Evolutionary conservation across 2,888 invertebrate genomes (phyloP).

Genomic region (Spodoptera exigua): DNA sequence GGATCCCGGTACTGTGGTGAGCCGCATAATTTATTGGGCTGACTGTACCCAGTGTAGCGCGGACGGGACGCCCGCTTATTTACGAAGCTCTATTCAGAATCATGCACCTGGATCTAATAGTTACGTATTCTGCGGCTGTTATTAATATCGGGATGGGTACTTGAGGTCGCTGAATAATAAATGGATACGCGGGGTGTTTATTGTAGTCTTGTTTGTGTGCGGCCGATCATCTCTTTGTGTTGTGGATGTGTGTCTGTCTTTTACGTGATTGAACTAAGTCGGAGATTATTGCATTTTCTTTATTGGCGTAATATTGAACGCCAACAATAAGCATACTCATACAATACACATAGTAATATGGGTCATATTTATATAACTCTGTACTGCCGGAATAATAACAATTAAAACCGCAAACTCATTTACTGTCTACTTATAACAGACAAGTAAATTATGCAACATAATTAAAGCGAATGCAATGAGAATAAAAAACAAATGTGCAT

Average conservation of each 20-base stretch:
- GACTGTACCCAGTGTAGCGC: conserved; percentile 71
- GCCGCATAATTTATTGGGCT: conserved; percentile 86
- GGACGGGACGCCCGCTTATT: conserved; percentile 62
- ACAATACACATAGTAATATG: too few relatives aligned
- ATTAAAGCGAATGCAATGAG: conserved; percentile 35
- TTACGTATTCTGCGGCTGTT: conserved; percentile 55
- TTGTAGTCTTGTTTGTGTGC: conserved; percentile 36
- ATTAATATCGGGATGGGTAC: conserved; percentile 55
- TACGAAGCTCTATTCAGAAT: conserved; percentile 66
- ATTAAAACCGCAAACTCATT: conserved; percentile 17
- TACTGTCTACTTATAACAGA: not conserved
- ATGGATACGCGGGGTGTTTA: conserved; percentile 45
- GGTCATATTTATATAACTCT: not conserved
- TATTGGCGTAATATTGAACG: conserved; percentile 15
- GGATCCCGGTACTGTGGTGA: conserved; percentile 75
- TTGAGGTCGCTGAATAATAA: conserved; percentile 54
- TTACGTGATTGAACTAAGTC: conserved; percentile 16
- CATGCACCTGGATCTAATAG: conserved; percentile 61
- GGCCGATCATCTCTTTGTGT: conserved; percentile 24
- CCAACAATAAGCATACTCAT: too few relatives aligned
- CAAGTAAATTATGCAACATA: conserved; percentile 9
- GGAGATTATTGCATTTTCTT: conserved; percentile 13
- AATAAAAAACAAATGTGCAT: conserved; percentile 45
- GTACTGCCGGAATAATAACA: conserved; percentile 3
- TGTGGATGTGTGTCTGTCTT: conserved; percentile 10